Percentiles rank a stretch among this genome's conserved stretches.
These are phyloP conservation scores for Eristalinus aeneus DNA, from an alignment of 2,888 invertebrate genomes.

Conservation along the genomic window DNA sequence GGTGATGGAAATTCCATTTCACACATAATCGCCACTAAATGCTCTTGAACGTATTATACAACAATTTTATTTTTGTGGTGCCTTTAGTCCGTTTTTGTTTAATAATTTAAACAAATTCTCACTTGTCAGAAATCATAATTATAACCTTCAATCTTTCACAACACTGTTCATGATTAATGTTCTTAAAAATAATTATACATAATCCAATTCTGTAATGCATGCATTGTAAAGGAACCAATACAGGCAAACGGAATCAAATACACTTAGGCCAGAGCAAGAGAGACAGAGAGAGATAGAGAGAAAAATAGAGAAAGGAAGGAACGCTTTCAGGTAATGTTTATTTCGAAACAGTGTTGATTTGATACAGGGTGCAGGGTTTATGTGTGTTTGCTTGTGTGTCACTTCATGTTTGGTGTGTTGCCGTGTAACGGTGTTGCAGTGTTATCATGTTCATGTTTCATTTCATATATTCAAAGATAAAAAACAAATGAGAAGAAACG, in stretches of 20 bases:
- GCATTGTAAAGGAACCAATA: slow-evolving; percentile 28
- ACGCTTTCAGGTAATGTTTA: neutral
- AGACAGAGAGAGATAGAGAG: too few species aligned
- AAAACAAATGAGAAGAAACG: slow-evolving; percentile 8
- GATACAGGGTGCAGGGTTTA: neutral
- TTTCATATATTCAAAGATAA: neutral
- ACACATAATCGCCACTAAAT: too few species aligned
- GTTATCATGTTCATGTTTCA: neutral
- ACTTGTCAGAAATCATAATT: too few species aligned
- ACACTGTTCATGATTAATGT: slow-evolving; percentile 25
- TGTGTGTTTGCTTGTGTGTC: slow-evolving; percentile 13
- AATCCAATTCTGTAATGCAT: slow-evolving; percentile 9
- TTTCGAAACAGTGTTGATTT: neutral
- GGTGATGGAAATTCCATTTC: too few species aligned
- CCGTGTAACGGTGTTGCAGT: neutral
- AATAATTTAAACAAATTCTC: too few species aligned
- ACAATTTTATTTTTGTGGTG: too few species aligned
- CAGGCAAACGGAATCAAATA: neutral
- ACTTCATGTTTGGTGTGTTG: neutral
- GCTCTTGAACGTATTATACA: too few species aligned
- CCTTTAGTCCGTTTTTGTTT: too few species aligned
- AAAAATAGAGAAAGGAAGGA: neutral
- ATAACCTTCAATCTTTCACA: neutral
- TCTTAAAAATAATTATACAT: neutral
- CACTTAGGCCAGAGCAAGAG: neutral